Base-by-base conservation (phyloP, 2,888 invertebrate species). In the Tetranychus piercei region DNA sequence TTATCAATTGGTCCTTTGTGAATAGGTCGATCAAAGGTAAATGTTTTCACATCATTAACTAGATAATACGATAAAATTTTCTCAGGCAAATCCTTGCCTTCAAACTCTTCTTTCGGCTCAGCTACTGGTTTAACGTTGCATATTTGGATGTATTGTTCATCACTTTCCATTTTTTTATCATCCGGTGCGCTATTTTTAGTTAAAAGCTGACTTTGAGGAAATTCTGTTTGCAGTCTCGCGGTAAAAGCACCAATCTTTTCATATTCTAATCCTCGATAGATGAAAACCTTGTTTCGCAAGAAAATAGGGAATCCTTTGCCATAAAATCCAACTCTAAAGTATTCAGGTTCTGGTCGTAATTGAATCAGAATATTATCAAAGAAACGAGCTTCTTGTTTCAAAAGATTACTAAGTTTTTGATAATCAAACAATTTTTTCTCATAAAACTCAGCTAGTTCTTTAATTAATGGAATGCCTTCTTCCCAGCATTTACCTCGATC, bases 401-500 rank as follows among this genome's bases (percentile, higher is more conserved):
- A 84, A 76, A 91, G 89, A 78, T 90, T 88, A 79, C 92, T 90
- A 20, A 95, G 85, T 76, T 92, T 91, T 73, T 88, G 88, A 82
- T 94, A 95, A 83, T 94, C 91, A 81, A 90, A 93, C 22, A 92
- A 84, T 77, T 88, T 88, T 15, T 87, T 88, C 83, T 95, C 94
- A 82, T 95, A 94, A 1, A 94, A 84, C 15, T 87, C 86, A 0
- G 91, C 92, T 77, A 96, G 83, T 81, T 94, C 94, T 80, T 94
- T 93, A 78, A 93, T 89, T 66, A 96, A 82, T 0, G 94, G 93
- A 65, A 95, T 88, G 1, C 94, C 94, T 83, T 94, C 92, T 81
- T 96, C 96, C 95, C 95, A 96, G 80, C 93, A 91, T 88, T 94
- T 94, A 79, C 95, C 95, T 78, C 90, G 89, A 81, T 95, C 94